phyloP scores from a whole-genome alignment of 2,888 invertebrate species.

The Melikaiella ostensackeni region DNA sequence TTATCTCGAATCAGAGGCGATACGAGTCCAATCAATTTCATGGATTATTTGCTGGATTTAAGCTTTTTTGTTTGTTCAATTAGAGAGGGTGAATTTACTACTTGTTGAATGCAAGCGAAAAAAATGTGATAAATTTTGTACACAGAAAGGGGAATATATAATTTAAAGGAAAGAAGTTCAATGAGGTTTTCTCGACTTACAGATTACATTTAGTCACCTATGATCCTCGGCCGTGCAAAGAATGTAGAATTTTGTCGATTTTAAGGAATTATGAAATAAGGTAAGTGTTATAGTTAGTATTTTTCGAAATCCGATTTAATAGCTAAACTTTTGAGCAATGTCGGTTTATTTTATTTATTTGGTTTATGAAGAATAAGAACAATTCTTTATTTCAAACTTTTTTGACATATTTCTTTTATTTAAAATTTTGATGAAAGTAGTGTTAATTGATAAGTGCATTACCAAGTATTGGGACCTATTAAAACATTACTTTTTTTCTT shows the following conservation, averaged over 20 bases:
- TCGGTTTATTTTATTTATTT: too few relatives aligned
- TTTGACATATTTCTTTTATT: too few relatives aligned
- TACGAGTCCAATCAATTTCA: background rate
- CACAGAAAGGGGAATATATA: background rate
- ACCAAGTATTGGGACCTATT: too few relatives aligned
- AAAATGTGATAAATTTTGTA: background rate
- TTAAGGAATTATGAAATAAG: conserved; percentile 40
- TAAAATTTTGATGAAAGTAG: too few relatives aligned
- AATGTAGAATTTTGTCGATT: conserved; percentile 27
- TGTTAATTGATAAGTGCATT: too few relatives aligned
- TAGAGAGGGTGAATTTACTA: background rate
- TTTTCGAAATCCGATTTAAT: too few relatives aligned
- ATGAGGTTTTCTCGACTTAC: background rate
- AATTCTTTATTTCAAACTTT: too few relatives aligned
- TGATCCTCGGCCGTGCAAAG: conserved; percentile 6
- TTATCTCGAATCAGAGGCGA: background rate
- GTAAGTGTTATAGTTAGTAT: conserved; percentile 20
- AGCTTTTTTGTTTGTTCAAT: background rate
- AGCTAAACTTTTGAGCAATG: too few relatives aligned
- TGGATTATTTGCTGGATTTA: background rate
- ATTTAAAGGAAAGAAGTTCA: background rate
- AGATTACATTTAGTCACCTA: conserved; percentile 3
- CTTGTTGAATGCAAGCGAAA: background rate
- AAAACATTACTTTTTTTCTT: too few relatives aligned
- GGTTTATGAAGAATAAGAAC: too few relatives aligned